Percentiles rank a stretch among this genome's conserved stretches.
Evolutionary conservation across 1,140 invertebrate genomes (phyloP).

Genomic region (Plodia interpunctella): DNA sequence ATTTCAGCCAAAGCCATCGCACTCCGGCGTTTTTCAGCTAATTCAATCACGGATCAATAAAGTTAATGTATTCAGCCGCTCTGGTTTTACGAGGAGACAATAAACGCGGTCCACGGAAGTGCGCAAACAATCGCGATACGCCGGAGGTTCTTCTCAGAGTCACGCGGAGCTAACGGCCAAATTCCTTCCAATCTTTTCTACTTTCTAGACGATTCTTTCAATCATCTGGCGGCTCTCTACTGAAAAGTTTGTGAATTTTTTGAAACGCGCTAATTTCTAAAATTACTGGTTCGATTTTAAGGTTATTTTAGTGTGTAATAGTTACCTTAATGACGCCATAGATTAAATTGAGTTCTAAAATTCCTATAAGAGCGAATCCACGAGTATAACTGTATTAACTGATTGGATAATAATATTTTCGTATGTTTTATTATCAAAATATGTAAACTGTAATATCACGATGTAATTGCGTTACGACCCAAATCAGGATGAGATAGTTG

Average conservation of each 20-base stretch:
- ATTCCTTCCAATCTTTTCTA: no score
- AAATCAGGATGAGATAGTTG: neutral
- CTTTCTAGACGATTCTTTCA: no score
- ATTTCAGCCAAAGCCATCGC: neutral
- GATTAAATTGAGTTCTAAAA: no score
- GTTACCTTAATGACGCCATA: no score
- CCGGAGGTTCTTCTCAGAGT: neutral
- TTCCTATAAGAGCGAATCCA: neutral
- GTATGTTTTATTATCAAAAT: neutral
- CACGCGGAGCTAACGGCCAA: neutral
- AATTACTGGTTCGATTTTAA: no score
- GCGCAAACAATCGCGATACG: neutral
- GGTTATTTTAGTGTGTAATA: no score
- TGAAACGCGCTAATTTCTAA: no score
- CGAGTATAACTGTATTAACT: no score
- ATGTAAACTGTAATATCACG: neutral
- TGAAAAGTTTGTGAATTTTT: no score
- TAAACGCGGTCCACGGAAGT: neutral
- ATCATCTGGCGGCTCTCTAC: neutral
- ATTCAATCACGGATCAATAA: constrained; percentile 4
- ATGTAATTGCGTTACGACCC: neutral
- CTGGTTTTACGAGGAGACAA: neutral
- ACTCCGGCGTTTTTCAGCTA: neutral
- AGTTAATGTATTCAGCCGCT: neutral
- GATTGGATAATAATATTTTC: neutral